Conservation (phyloP, 2,888 invertebrate genomes). For the Diploptera punctata region DNA sequence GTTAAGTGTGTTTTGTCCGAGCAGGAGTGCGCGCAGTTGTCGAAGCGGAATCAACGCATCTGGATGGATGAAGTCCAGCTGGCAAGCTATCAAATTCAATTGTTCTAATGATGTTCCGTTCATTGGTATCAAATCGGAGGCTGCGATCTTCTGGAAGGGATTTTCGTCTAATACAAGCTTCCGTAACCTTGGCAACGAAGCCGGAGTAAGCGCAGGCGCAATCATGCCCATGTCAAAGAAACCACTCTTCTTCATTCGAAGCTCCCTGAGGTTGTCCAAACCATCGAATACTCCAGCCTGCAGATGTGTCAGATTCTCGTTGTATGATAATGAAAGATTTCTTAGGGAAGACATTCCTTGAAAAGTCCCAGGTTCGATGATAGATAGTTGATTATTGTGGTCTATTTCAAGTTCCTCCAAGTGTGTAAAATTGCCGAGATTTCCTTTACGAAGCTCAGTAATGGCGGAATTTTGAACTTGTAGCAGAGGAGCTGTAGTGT, state of each 20-base stretch:
- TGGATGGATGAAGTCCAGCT: conserved; percentile 61
- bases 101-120: conserved; percentile 55
- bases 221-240: conserved; percentile 58
- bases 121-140: conserved; percentile 59
- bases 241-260: conserved; percentile 63
- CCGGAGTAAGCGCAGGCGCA: conserved; percentile 56
- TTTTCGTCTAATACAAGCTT: conserved; percentile 63
- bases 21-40: conserved; percentile 56
- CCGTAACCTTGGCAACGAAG: conserved; percentile 57
- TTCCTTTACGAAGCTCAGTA: conserved; percentile 55
- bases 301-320: conserved; percentile 58
- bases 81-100: conserved; percentile 61
- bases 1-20: conserved; percentile 63
- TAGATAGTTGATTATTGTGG: conserved; percentile 60
- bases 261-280: conserved; percentile 57
- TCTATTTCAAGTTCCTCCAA: conserved; percentile 60
- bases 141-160: conserved; percentile 56
- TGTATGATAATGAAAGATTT: conserved; percentile 64
- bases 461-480: conserved; percentile 62
- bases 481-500: conserved; percentile 54
- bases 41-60: conserved; percentile 58
- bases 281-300: conserved; percentile 60
- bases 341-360: conserved; percentile 57
- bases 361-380: conserved; percentile 60
- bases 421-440: conserved; percentile 54